phyloP scores from a whole-genome alignment of 2,113 vertebrate genomes.

The Protobothrops flavoviridis region DNA sequence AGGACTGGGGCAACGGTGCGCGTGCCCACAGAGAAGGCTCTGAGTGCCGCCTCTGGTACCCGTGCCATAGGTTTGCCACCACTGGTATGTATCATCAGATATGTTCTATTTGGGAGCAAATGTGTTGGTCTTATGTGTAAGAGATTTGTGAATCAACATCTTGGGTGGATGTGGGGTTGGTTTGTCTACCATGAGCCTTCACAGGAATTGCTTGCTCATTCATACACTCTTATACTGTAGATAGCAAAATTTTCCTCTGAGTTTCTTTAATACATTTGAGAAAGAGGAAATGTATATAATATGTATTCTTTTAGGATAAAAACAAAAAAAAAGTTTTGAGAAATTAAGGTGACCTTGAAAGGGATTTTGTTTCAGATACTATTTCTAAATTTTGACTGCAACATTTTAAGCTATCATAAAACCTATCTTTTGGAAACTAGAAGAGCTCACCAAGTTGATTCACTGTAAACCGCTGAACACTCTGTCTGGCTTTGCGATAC shows the following conservation, averaged over 20 bases:
- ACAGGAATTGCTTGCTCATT: background rate
- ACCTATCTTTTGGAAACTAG: rapidly evolving
- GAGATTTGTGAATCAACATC: background rate
- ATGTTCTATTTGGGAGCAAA: background rate
- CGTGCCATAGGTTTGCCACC: no score
- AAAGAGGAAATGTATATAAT: background rate
- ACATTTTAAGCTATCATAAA: background rate
- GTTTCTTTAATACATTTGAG: background rate
- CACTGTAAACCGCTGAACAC: constrained; percentile 66
- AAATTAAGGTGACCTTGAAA: background rate
- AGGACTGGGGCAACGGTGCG: no score
- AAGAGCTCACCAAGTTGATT: constrained; percentile 72
- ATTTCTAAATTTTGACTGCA: background rate
- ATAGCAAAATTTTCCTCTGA: background rate
- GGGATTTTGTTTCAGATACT: background rate
- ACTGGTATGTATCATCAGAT: background rate
- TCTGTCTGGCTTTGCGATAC: constrained; percentile 65
- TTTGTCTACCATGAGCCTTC: background rate
- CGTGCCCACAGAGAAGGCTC: no score
- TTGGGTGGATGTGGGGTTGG: background rate
- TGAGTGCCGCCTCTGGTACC: no score
- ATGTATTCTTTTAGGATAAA: background rate
- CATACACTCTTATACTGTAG: background rate
- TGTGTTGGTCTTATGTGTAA: background rate
- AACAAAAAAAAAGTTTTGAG: background rate